Base-by-base conservation (phyloP, 2,888 invertebrate genomes). In the Antheraea yamamai region DNA sequence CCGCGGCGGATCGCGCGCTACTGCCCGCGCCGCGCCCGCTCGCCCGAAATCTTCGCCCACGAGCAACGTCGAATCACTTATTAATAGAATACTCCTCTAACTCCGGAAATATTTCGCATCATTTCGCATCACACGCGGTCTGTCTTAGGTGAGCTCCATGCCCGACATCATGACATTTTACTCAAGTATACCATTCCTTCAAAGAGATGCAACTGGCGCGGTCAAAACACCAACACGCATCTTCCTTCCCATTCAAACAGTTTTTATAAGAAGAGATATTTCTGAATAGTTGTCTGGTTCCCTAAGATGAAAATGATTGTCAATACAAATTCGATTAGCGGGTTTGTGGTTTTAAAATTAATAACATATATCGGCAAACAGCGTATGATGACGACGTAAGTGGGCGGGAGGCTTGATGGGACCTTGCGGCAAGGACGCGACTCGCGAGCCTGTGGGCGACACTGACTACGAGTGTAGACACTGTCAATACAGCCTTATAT, bases 41-140 rank as follows among this genome's bases (percentile, higher is more conserved):
- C 85, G 90, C 89, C 91, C 93, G 90, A 91, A 93, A 92, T 89
- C 88, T 88, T 93, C 94, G 94, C 95, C 95, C 95, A 94, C 94
- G 91, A 89, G 87, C 93, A 87, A 89, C 90, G 90, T 90, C 90
- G 87, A 92, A 93, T 92, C 91, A 90, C 90, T 90, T 95, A 95
- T 95, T 94, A 92, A 94, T 95, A 95, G 95, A 94, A 91, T 92
- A 92, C 93, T 94, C 91, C 92, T 91, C 91, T 90, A 92, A 95
- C 94, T 94, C 94, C 94, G 95, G 95, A 95, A 94, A 95, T 94
- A 94, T 94, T 95, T 95, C 92, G 95, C 95, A 92, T 93, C 92
- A 93, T 92, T 95, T 94, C 92, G 95, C 94, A 92, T 91, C 89
- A 89, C 90, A 91, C 87, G 89, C 90, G 83, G 87, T 85, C 81